These are phyloP conservation scores for Miltochrista miniata DNA, from an alignment of 2,888 invertebrate genomes.

Conservation along the genomic window DNA sequence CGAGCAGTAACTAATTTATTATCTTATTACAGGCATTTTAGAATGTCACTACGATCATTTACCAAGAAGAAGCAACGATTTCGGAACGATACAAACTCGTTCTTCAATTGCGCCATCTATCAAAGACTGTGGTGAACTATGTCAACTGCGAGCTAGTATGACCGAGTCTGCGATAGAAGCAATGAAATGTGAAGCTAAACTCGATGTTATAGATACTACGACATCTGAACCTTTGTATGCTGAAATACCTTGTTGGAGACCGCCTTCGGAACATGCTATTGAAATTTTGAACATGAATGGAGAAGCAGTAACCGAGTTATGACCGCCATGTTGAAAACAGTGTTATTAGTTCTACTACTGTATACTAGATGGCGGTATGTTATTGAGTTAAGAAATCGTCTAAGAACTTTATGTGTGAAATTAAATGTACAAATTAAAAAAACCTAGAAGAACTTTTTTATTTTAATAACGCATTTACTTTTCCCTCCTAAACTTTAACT, in stretches of 20 bases:
- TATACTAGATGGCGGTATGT: conserved; percentile 56
- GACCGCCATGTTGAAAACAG: conserved; percentile 38
- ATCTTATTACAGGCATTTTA: conserved; percentile 68
- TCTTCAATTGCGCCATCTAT: conserved; percentile 67
- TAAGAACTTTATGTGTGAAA: conserved; percentile 42
- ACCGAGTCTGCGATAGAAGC: conserved; percentile 73
- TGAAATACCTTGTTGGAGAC: conserved; percentile 85
- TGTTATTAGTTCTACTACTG: conserved; percentile 13
- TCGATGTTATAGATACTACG: conserved; percentile 67
- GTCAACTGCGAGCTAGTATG: conserved; percentile 51
- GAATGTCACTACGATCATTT: conserved; percentile 87
- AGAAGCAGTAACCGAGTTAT: conserved; percentile 81
- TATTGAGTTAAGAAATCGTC: conserved; percentile 21
- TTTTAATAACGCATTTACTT: not conserved
- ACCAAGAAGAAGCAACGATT: conserved; percentile 69
- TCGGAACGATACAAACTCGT: conserved; percentile 51
- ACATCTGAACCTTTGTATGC: conserved; percentile 86
- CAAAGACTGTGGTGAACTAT: conserved; percentile 52
- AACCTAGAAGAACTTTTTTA: conserved; percentile 14
- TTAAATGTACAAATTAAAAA: conserved; percentile 21
- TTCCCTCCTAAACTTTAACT: too few species aligned
- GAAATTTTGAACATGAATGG: conserved; percentile 73
- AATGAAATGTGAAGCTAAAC: conserved; percentile 72
- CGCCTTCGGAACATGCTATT: conserved; percentile 74
- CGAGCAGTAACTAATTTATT: too few species aligned